Conservation (phyloP, 2,797 vertebrate species). For the Neomorphus geoffroyi region DNA sequence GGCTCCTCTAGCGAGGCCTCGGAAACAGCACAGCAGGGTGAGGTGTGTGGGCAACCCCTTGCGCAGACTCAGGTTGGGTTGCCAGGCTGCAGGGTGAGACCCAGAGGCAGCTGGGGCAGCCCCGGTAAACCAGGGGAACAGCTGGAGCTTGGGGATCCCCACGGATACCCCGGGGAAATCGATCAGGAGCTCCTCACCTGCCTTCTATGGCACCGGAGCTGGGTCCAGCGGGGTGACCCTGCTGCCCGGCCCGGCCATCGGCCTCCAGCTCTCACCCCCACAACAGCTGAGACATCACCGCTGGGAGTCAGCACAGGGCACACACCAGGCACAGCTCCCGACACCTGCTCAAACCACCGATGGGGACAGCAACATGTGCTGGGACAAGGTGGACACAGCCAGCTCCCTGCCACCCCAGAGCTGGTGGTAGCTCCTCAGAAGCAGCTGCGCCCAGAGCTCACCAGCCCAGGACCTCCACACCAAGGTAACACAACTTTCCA, state of each 20-base stretch:
- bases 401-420: rapidly evolving
- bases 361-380: rapidly evolving
- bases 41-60: background rate
- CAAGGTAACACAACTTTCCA: background rate
- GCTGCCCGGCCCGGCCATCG: background rate
- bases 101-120: background rate
- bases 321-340: rapidly evolving
- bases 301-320: background rate
- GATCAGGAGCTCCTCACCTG: background rate
- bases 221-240: background rate
- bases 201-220: background rate
- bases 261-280: background rate
- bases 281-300: background rate
- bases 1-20: background rate
- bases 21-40: background rate
- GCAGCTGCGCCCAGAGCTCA: rapidly evolving
- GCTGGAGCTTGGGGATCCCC: background rate
- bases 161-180: background rate
- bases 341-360: too few relatives aligned
- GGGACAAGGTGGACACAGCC: too few relatives aligned
- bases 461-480: background rate
- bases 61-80: background rate
- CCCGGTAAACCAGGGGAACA: background rate
- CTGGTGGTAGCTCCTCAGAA: background rate
- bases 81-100: background rate